Evolutionary conservation across 1,140 invertebrate species (phyloP), one percentile per base, ranked within the genome.

Genomic region (Camponotus floridanus): DNA sequence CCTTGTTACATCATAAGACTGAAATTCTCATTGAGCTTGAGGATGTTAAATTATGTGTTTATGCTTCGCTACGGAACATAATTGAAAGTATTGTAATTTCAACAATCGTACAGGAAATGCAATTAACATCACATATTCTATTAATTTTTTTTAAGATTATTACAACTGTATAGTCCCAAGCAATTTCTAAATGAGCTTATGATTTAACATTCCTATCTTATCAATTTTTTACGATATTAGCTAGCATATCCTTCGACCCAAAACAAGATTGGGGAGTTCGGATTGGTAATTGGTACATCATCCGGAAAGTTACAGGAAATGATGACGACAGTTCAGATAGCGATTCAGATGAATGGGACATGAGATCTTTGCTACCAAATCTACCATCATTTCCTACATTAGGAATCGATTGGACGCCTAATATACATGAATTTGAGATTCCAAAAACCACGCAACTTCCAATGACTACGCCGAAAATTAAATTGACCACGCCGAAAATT

Each of bases 251-350:
- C 3, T 91, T 93, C 31, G 86, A 93, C 71, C 89, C 91, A n/a
- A 85, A 88, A 31, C 65, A 76, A n/a, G 93, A 94, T 87, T 92
- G 91, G 91, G 92, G 92, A 13, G 92, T 94, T 59, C 92, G 83
- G 18, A 8, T 94, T 48, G 92, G 92, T 4, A 90, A 90, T 21
- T 94, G 93, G 94, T 93, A 92, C 62, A 84, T 93, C 26, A 93
- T 94, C 62, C 86, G 83, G 42, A 93, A 92, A 85, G 33, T 39
- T 70, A 36, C 42, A 59, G 85, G 13, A 11, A 8, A 71, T 26
- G 26, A 26, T 48, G 9, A 51, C 15, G 59, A 62, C 9, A 31
- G 7, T n/a, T 39, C 39, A 55, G 45, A 78, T 1, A 64, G 78
- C 1, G 55, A 78, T 48, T 67, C 76, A 59, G 36, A 71, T 18